Base-by-base conservation (phyloP, 2,113 vertebrate species). In the Rutilus rutilus region DNA sequence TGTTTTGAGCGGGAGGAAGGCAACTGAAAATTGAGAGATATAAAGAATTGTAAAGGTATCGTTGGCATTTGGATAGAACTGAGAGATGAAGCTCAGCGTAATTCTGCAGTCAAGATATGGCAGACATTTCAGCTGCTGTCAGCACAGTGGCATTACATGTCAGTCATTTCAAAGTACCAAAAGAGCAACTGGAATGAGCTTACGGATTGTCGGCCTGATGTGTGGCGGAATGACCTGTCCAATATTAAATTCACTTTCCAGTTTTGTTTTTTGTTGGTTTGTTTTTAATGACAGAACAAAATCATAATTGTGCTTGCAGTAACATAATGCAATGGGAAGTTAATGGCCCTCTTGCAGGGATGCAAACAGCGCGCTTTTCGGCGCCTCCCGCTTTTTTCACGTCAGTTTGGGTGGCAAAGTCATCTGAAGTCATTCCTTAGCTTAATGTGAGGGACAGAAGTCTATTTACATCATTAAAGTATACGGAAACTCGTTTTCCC, bases 1-100 rank as follows among this genome's bases (percentile, higher is more conserved):
- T 88, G 88, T 89, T 89, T 87, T 86, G 90, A 92, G 89, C 85
- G 85, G 89, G 86, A 77, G 80, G 14, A 86, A 78, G 64, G 84
- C 84, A 75, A 83, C 87, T 57, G 84, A 87, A 88, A 87, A 69
- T 88, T 85, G 83, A 81, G 86, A 60, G 87, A 86, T 67, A 47
- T 71, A 59, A 80, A 30, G 77, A 79, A 73, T 42, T 85, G 75
- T 19, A 4, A 65, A 83, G 81, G 67, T 85, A 82, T 87, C 78
- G 85, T 54, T 89, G 84, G 88, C 87, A 83, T 85, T 88, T 78
- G 86, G 80, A 89, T 78, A 84, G 88, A 90, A 87, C 71, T 69
- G 45, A 89, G 78, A 85, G 78, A 69, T 86, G 87, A 79, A 88
- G 76, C 52, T 36, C 6, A 50, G 64, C 50, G 69, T 88, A 85